These are phyloP conservation scores for Drosophila fungiperda DNA, from an alignment of 2,888 invertebrate species.

Conservation along the genomic window DNA sequence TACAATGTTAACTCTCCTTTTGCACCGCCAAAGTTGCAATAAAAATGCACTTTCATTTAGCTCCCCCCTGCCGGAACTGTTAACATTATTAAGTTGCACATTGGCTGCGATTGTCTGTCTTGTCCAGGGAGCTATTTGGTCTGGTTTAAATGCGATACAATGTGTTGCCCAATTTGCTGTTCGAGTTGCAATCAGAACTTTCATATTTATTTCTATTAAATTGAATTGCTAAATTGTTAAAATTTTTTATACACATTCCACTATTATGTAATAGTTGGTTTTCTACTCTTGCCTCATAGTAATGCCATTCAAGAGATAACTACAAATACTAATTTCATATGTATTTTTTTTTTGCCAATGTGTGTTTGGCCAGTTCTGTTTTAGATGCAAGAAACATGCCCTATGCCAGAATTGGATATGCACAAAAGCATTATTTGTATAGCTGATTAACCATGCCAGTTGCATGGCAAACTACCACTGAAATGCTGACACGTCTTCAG, in stretches of 20 bases:
- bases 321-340: neutral
- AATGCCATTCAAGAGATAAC: no score
- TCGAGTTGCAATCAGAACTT: neutral
- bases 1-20: neutral
- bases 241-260: neutral
- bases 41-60: constrained; percentile 34
- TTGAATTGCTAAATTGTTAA: neutral
- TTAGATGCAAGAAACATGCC: neutral
- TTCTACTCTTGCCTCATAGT: no score
- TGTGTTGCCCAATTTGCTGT: neutral
- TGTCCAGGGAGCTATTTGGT: neutral
- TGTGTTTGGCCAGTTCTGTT: neutral
- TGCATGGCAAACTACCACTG: neutral
- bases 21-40: constrained; percentile 16
- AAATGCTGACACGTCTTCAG: neutral
- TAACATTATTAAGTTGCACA: constrained; percentile 35
- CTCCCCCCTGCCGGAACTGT: neutral
- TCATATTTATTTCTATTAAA: neutral
- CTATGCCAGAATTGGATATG: neutral
- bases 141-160: neutral
- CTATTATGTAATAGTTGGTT: neutral
- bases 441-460: constrained; percentile 3
- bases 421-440: neutral
- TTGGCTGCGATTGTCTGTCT: constrained; percentile 10
- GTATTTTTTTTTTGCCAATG: neutral